A percentile compares a stretch with the other conserved stretches of the same genome.
These are phyloP conservation scores for Kryptopterus vitreolus DNA, from an alignment of 2,797 vertebrate genomes.

Conservation along the genomic window DNA sequence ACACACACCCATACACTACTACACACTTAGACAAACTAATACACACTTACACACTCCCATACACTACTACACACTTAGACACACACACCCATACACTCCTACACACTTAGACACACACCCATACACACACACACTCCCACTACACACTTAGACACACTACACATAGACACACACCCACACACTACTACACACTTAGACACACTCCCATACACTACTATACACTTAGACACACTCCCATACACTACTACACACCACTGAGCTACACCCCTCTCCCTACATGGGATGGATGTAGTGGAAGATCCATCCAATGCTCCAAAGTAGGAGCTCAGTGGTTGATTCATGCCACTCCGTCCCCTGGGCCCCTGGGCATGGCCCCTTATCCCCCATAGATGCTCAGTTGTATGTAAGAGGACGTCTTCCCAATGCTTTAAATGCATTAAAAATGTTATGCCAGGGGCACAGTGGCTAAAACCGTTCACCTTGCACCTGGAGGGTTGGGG, in stretches of 20 bases:
- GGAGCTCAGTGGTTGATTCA: too few relatives aligned
- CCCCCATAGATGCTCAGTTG: too few relatives aligned
- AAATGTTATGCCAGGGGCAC: too few relatives aligned
- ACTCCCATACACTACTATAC: neutral
- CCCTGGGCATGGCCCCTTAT: too few relatives aligned
- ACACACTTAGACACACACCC: neutral
- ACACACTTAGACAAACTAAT: neutral
- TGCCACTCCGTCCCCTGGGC: too few relatives aligned
- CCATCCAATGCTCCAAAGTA: too few relatives aligned
- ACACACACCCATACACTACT: neutral
- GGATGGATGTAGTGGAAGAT: too few relatives aligned
- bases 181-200: neutral
- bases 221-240: neutral
- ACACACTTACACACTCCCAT: neutral
- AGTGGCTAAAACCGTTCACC: too few relatives aligned
- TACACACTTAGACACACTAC: neutral
- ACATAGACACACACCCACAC: neutral
- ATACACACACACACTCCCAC: neutral
- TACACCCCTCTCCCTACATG: too few relatives aligned
- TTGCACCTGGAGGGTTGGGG: too few relatives aligned
- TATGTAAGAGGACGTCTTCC: too few relatives aligned
- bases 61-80: neutral
- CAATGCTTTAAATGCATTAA: too few relatives aligned
- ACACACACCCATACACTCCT: neutral
- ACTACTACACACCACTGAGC: neutral